Percentiles rank a stretch among this genome's conserved stretches.
These are phyloP conservation scores for Halictus ligatus DNA, from an alignment of 2,888 invertebrate species.

Conservation along the genomic window DNA sequence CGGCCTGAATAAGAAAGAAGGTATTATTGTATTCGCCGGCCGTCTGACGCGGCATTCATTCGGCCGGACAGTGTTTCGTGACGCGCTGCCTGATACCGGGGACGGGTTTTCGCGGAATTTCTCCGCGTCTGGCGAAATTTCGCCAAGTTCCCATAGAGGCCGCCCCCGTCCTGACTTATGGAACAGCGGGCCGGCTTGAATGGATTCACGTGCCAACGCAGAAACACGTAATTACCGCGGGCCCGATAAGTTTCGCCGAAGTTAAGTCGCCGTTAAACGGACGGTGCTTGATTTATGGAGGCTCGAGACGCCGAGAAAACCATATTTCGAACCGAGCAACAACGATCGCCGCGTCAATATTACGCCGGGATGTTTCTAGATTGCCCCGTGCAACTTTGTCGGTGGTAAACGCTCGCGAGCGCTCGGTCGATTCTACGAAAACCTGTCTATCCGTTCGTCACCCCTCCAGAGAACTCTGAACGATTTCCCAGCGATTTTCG, in stretches of 20 bases:
- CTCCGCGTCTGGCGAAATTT: slow-evolving; percentile 52
- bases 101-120: slow-evolving; percentile 36
- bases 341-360: background rate
- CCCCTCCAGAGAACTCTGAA: too few relatives aligned
- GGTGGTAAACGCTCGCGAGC: background rate
- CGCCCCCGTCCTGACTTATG: slow-evolving; percentile 39
- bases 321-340: background rate
- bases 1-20: slow-evolving; percentile 59
- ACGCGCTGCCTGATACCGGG: slow-evolving; percentile 22
- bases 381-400: background rate
- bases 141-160: slow-evolving; percentile 50
- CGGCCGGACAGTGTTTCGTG: slow-evolving; percentile 60
- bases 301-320: slow-evolving; percentile 23
- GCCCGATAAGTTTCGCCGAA: slow-evolving; percentile 42
- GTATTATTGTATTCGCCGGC: slow-evolving; percentile 54
- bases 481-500: background rate
- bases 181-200: slow-evolving; percentile 39
- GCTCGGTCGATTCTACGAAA: background rate
- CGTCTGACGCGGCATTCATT: slow-evolving; percentile 48
- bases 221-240: slow-evolving; percentile 42
- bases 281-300: slow-evolving; percentile 47
- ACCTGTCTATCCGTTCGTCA: background rate
- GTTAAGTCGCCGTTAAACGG: slow-evolving; percentile 54
- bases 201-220: slow-evolving; percentile 28
- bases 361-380: background rate